Evolutionary conservation across 2,797 vertebrate species (phyloP).

Genomic region (Iguana delicatissima): DNA sequence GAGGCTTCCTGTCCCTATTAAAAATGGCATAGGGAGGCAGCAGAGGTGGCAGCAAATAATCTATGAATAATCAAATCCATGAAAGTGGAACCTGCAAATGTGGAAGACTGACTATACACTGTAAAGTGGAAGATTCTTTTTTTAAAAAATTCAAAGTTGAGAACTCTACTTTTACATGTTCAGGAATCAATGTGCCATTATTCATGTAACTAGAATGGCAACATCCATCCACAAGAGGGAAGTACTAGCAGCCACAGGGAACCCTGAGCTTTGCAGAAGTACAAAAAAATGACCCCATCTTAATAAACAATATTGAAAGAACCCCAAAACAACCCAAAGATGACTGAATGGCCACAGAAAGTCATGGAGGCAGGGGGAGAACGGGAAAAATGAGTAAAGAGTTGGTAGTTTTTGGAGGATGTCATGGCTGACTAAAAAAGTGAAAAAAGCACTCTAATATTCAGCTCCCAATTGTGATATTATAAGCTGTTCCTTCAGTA

Average conservation of each 20-base stretch:
- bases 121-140: background rate
- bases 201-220: background rate
- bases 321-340: background rate
- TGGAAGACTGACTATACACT: too few species aligned
- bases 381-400: background rate
- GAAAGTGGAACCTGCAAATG: too few species aligned
- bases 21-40: too few species aligned
- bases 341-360: background rate
- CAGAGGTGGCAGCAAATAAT: too few species aligned
- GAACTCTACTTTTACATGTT: background rate
- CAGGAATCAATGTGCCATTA: background rate
- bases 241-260: background rate
- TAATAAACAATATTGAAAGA: background rate
- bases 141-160: background rate
- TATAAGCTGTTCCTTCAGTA: background rate
- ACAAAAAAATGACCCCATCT: background rate
- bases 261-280: background rate
- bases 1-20: too few species aligned
- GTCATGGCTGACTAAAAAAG: background rate
- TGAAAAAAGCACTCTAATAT: background rate
- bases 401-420: background rate
- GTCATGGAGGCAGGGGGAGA: background rate
- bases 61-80: too few species aligned
- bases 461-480: background rate
- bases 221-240: background rate